phyloP scores from a whole-genome alignment of 2,113 vertebrate species.

The Phylloscopus trochiloides region DNA sequence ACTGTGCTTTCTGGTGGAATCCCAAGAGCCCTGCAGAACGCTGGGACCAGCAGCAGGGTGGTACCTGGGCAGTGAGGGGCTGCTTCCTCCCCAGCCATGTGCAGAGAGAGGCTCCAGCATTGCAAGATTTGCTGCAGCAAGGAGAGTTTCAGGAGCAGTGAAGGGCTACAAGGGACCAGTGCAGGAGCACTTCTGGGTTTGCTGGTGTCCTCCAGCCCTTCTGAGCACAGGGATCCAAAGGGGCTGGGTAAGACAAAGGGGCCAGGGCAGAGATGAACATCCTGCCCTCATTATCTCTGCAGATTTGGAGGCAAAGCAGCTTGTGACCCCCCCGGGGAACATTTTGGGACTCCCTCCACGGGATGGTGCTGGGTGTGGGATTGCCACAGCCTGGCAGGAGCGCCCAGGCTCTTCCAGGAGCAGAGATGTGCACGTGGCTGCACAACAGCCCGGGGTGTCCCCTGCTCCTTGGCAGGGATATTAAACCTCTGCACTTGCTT shows the following conservation, averaged over 20 bases:
- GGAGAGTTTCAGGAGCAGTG: background rate
- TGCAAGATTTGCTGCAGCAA: rapidly evolving
- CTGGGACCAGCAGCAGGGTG: background rate
- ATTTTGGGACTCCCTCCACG: rapidly evolving
- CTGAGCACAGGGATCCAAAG: rapidly evolving
- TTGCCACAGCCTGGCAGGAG: background rate
- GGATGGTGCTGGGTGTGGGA: background rate
- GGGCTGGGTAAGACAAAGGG: background rate
- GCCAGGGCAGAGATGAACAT: rapidly evolving
- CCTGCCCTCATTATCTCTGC: rapidly evolving
- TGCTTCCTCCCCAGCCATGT: rapidly evolving
- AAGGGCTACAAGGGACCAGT: rapidly evolving
- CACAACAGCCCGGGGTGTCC: rapidly evolving
- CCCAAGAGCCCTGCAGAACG: background rate
- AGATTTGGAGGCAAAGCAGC: background rate
- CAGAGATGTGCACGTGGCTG: background rate
- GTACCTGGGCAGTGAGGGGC: background rate
- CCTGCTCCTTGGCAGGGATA: background rate
- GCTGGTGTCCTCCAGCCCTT: background rate
- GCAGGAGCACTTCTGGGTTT: background rate
- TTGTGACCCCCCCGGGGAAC: rapidly evolving
- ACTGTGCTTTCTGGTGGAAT: background rate
- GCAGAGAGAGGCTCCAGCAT: background rate
- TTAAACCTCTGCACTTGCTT: background rate
- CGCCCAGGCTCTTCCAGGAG: rapidly evolving